Base-by-base conservation (phyloP, 2,888 invertebrate species). In the Candidula unifasciata region DNA sequence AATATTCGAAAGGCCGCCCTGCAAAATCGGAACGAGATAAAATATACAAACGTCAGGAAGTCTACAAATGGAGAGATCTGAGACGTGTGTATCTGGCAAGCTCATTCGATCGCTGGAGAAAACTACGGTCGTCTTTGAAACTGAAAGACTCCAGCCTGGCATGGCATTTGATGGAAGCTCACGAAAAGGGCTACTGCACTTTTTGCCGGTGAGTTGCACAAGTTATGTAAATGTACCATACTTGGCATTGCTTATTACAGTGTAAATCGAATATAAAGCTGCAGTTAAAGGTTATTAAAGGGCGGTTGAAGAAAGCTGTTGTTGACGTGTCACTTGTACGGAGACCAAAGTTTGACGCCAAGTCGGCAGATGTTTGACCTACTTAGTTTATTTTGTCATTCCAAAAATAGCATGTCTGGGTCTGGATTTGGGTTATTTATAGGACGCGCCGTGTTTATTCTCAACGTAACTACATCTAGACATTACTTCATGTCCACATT, bases 121-220 rank as follows among this genome's bases (percentile, higher is more conserved):
- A 86, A 79, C 84, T 88, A 27, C 82, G 86, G 74, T 83, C 85
- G 64, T 79, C 86, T 64, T 82, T 88, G 77, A 86, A 87, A 83
- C 74, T 88, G 68, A 88, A 87, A 86, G 88, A 88, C 82, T 87
- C 86, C 54, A 87, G 87, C 73, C 85, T 88, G 81, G 88, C 88
- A 82, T 88, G 88, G 88, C 88, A 88, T 87, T 87, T 88, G 87
- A 87, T 88, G 87, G 88, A 88, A 87, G 87, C 88, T 87, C 88
- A 88, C 85, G 87, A 85, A 78, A 87, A 85, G 82, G 83, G 84
- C 60, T 76, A 84, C 60, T 88, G 88, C 84, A 82, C 80, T 71
- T 77, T 84, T 33, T 88, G 88, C 83, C 85, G 86, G 88, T 88
- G 83, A 82, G 85, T 86, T 68, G 33, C 69, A 76, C 66, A 30